Conservation (phyloP, 2,888 invertebrate genomes). For the Acronicta psi region DNA sequence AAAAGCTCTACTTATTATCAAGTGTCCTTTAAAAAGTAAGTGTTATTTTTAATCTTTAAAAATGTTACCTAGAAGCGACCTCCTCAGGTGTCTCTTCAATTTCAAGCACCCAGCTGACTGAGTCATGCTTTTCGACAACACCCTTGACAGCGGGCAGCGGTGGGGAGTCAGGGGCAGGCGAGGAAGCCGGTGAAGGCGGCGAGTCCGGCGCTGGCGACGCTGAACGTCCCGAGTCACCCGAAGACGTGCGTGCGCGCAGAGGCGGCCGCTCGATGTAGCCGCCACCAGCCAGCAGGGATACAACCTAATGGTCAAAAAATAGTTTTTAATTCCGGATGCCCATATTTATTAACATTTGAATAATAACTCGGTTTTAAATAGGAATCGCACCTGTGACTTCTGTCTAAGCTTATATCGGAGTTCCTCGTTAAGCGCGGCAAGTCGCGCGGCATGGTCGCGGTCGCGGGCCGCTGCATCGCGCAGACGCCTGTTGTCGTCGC, state of each 20-base stretch:
- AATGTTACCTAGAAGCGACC: constrained; percentile 89
- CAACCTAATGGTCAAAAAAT: constrained; percentile 80
- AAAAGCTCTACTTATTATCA: no score
- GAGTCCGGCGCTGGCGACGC: constrained; percentile 80
- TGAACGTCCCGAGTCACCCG: constrained; percentile 79
- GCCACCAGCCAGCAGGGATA: constrained; percentile 81
- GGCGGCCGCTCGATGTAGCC: constrained; percentile 80
- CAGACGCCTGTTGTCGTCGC: constrained; percentile 91
- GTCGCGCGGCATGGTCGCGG: constrained; percentile 92
- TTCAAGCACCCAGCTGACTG: constrained; percentile 95
- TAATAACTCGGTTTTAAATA: not conserved
- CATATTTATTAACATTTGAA: no score
- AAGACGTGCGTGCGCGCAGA: constrained; percentile 81
- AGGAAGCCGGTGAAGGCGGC: constrained; percentile 75
- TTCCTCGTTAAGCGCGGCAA: constrained; percentile 96
- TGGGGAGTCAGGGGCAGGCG: constrained; percentile 80
- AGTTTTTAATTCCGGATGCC: not conserved
- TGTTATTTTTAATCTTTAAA: no score
- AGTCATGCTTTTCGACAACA: constrained; percentile 95
- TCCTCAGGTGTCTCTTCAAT: constrained; percentile 93
- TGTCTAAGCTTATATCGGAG: constrained; percentile 95
- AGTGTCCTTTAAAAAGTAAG: no score
- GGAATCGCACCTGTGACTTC: constrained; percentile 91
- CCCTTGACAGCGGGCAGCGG: constrained; percentile 94
- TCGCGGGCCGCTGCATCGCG: constrained; percentile 93